These are phyloP conservation scores for Rattus norvegicus DNA, from an alignment of 2,113 vertebrate genomes.

Conservation along the genomic window GRCr8 NC_086031.1:97634001-97634500, in stretches of 20 bases:
- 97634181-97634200: slow-evolving; percentile 63
- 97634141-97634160: slow-evolving; percentile 21
- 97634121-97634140: slow-evolving; percentile 49
- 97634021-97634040: slow-evolving; percentile 69
- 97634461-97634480: background rate
- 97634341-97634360: background rate
- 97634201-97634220: slow-evolving; percentile 58
- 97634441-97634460: background rate
- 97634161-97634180: slow-evolving; percentile 24
- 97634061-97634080: slow-evolving; percentile 71
- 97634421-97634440: background rate
- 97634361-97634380: background rate
- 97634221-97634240: background rate
- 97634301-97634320: background rate
- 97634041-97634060: slow-evolving; percentile 76
- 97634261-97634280: slow-evolving; percentile 34
- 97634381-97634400: slow-evolving; percentile 5
- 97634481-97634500: background rate
- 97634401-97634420: background rate
- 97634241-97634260: slow-evolving; percentile 56
- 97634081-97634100: slow-evolving; percentile 70
- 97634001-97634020: slow-evolving; percentile 58
- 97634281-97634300: background rate
- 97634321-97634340: background rate
- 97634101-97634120: slow-evolving; percentile 66